phyloP scores from a whole-genome alignment of 2,888 invertebrate genomes.

The Platycheirus albimanus region DNA sequence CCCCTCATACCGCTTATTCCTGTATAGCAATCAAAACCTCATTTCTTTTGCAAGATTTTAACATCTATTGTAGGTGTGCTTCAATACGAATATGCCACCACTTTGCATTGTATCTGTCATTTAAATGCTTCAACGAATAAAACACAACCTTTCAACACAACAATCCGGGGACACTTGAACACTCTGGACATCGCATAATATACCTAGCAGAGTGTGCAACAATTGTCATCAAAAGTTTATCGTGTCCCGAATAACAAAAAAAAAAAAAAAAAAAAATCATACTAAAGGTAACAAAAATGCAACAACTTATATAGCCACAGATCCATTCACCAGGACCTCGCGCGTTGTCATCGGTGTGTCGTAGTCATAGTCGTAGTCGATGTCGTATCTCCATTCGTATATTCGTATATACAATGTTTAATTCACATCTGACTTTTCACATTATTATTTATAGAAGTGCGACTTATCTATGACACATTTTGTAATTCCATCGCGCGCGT shows the following conservation, averaged over 20 bases:
- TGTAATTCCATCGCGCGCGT: slow-evolving; percentile 73
- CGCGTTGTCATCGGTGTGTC: slow-evolving; percentile 18
- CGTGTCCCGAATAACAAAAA: slow-evolving; percentile 38
- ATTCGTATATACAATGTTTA: slow-evolving; percentile 55
- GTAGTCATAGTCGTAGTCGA: slow-evolving; percentile 20
- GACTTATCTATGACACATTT: slow-evolving; percentile 74
- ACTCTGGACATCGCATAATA: slow-evolving; percentile 19
- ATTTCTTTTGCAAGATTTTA: slow-evolving; percentile 33
- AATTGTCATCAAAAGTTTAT: slow-evolving; percentile 73
- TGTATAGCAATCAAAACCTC: slow-evolving; percentile 42
- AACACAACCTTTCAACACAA: slow-evolving; percentile 66
- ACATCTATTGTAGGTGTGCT: slow-evolving; percentile 71
- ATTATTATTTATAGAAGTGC: slow-evolving; percentile 75
- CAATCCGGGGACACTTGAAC: slow-evolving; percentile 36
- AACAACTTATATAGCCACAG: slow-evolving; percentile 23
- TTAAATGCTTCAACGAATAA: slow-evolving; percentile 63
- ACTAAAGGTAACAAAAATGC: slow-evolving; percentile 40
- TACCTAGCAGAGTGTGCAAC: slow-evolving; percentile 51
- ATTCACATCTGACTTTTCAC: slow-evolving; percentile 74
- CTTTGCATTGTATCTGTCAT: slow-evolving; percentile 73
- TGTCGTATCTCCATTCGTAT: slow-evolving; percentile 22
- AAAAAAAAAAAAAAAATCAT: not conserved
- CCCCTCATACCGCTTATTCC: not conserved
- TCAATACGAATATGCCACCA: slow-evolving; percentile 70
- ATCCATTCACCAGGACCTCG: slow-evolving; percentile 66